These are phyloP conservation scores for Cremastobaeus sp. DNA, from an alignment of 2,888 invertebrate species.

Conservation along the genomic window DNA sequence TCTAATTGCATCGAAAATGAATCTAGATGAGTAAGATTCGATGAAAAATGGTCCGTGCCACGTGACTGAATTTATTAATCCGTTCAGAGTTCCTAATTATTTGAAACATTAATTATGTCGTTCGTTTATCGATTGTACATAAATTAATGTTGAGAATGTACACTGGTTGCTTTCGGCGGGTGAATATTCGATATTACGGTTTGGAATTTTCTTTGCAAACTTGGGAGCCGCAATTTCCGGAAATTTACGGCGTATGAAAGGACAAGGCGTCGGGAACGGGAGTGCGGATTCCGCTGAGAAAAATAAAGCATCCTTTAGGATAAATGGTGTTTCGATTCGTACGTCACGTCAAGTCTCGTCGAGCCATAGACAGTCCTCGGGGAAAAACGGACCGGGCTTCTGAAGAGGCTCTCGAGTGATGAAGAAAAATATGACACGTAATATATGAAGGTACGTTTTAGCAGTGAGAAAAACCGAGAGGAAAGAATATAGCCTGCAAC, in stretches of 20 bases:
- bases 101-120: too few species aligned
- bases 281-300: slow-evolving; percentile 26
- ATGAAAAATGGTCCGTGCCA: too few species aligned
- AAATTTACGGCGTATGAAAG: neutral
- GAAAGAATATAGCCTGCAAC: slow-evolving; percentile 25
- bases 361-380: slow-evolving; percentile 26
- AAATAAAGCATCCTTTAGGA: slow-evolving; percentile 33
- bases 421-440: slow-evolving; percentile 52
- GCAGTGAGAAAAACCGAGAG: slow-evolving; percentile 13
- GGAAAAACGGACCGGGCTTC: slow-evolving; percentile 28
- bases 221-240: neutral
- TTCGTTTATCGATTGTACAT: too few species aligned
- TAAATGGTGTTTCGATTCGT: slow-evolving; percentile 59
- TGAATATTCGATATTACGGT: too few species aligned
- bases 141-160: too few species aligned
- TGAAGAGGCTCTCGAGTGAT: slow-evolving; percentile 15
- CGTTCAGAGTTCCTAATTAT: too few species aligned
- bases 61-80: too few species aligned
- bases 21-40: too few species aligned
- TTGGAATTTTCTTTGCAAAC: neutral
- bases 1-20: too few species aligned
- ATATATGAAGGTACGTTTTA: slow-evolving; percentile 43
- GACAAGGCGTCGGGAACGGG: slow-evolving; percentile 13
- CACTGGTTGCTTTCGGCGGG: too few species aligned
- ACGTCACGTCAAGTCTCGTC: slow-evolving; percentile 47